Conservation (phyloP, 2,888 invertebrate species). For the Cabera pusaria region DNA sequence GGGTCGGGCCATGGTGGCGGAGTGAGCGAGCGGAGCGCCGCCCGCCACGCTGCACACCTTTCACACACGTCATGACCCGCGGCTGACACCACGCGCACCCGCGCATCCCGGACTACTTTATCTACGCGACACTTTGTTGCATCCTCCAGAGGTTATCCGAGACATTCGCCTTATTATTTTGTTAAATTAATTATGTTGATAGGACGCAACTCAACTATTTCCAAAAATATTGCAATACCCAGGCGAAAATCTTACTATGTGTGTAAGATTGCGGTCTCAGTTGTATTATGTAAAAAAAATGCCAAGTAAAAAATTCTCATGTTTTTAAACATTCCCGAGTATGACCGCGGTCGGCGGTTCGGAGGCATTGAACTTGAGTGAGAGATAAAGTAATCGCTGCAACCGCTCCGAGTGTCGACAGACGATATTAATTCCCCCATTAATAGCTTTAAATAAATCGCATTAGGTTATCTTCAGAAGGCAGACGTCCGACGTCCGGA, state of each 20-base stretch:
- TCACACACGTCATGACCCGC: constrained; percentile 54
- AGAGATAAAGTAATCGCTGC: constrained; percentile 19
- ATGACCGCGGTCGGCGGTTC: constrained; percentile 3
- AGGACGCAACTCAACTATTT: too few relatives aligned
- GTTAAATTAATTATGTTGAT: too few relatives aligned
- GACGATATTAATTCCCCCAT: constrained; percentile 5
- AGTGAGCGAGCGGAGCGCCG: constrained; percentile 59
- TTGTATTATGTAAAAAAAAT: too few relatives aligned
- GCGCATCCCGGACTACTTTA: not conserved
- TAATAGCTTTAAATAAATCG: constrained; percentile 9
- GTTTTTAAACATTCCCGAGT: too few relatives aligned
- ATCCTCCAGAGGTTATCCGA: constrained; percentile 19
- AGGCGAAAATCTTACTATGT: too few relatives aligned
- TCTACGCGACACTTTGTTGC: too few relatives aligned
- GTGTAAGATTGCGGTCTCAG: too few relatives aligned
- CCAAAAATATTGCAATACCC: too few relatives aligned
- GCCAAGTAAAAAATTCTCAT: too few relatives aligned
- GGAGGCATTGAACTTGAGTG: constrained; percentile 18
- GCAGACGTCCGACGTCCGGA: constrained; percentile 9
- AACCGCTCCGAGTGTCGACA: too few relatives aligned
- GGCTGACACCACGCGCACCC: constrained; percentile 37
- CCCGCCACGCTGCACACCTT: constrained; percentile 47
- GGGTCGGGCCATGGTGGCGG: constrained; percentile 75
- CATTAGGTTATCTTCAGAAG: constrained; percentile 16
- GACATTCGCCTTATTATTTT: too few relatives aligned